Evolutionary conservation across 2,888 invertebrate species (phyloP), one percentile per base, ranked within the genome.

Genomic region (Iselma pallidipennis): DNA sequence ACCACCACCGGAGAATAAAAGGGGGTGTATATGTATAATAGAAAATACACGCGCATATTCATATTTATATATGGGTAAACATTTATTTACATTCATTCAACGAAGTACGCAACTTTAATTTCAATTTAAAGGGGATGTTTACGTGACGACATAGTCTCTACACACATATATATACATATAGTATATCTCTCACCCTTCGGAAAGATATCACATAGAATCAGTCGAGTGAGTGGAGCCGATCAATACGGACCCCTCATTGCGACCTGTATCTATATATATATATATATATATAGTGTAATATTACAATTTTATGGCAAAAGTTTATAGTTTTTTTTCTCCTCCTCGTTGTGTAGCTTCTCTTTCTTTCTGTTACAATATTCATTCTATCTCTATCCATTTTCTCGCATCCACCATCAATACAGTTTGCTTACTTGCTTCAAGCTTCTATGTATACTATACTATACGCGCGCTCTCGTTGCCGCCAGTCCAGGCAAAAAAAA

Each of bases 301-400:
- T 76, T 75, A 76, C 74, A 75, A 74, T 76, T 76, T 76, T 76
- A 76, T 75, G 72, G 72, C 71, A 68, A 76, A 75, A 75, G 67
- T 76, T 76, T 75, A 76, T 75, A 75, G 76, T 76, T 76, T 76
- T 74, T 65, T 62, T 55, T 37, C 16, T 19, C 4, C 10, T 19
- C 2, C 14, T 33, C 14, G 14, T 42, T 19, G 16, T 42, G 19
- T 19, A 19, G 42, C 10, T 19, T 2, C 3, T 21, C 42, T 42
- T 42, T 2, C 19, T 19, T 10, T 10, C 19, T 16, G 0, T 10
- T 4, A 21, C 9, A 42, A 10, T 9, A 42, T 42, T 42, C 10
- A 42, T 21, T 42, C 42, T 42, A 42, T 42, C 19, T 42, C 42
- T 42, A 21, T 42, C 19, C 4, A 9, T 21, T 9, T 21, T 42